These are phyloP conservation scores for Chauna torquata DNA, from an alignment of 2,113 vertebrate genomes.

Conservation along the genomic window DNA sequence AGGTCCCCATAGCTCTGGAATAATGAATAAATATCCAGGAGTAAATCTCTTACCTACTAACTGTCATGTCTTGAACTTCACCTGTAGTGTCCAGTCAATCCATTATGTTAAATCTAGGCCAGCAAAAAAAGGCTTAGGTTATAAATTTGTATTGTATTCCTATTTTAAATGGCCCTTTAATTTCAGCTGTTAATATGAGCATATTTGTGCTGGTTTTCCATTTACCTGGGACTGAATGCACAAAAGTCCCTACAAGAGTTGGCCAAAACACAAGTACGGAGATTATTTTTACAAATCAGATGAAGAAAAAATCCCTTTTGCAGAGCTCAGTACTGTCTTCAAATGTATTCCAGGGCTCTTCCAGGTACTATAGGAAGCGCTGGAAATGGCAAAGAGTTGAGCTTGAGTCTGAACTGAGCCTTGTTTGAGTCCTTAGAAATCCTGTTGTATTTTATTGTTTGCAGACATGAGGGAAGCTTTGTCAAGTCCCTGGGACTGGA, in stretches of 20 bases:
- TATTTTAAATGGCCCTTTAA: neutral
- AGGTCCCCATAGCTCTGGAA: neutral
- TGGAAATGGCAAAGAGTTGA: neutral
- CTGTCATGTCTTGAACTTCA: neutral
- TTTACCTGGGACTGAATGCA: neutral
- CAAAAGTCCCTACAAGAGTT: neutral
- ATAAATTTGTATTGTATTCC: neutral
- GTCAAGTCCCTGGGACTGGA: neutral
- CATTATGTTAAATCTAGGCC: neutral
- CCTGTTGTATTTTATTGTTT: neutral
- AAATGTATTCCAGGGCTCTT: neutral
- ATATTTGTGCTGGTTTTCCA: neutral
- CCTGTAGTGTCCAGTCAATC: neutral
- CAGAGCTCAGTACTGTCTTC: accelerated
- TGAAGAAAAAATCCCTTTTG: neutral
- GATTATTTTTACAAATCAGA: neutral
- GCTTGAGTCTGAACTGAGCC: neutral
- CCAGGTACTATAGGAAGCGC: neutral
- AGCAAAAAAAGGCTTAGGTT: neutral
- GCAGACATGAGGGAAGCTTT: neutral
- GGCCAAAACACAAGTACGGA: neutral
- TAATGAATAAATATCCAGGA: neutral
- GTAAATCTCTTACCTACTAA: neutral
- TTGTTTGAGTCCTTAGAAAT: neutral
- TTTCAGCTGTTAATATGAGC: neutral